These are phyloP conservation scores for Barbus barbus DNA, from an alignment of 2,113 vertebrate species.

Conservation along the genomic window DNA sequence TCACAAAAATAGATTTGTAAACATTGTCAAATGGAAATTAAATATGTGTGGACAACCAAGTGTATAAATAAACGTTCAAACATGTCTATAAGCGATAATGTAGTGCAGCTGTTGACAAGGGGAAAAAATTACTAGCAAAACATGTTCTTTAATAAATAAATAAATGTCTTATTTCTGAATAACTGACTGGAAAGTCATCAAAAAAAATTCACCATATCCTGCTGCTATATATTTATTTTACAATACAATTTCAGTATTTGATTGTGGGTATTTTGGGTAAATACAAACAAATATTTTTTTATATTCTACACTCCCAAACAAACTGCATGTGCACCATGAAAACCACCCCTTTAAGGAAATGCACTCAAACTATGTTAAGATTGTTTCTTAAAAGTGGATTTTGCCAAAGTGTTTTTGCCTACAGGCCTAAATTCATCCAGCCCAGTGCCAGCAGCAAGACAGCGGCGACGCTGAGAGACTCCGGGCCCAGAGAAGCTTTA, in stretches of 20 bases:
- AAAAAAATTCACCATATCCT: neutral
- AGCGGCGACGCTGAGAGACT: slow-evolving; percentile 73
- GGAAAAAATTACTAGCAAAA: neutral
- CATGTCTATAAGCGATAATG: neutral
- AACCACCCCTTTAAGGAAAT: too few species aligned
- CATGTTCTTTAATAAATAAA: neutral
- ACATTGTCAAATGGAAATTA: neutral
- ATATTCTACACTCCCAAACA: slow-evolving; percentile 15
- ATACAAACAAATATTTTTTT: neutral
- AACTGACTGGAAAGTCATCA: neutral
- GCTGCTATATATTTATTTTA: neutral
- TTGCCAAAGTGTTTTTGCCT: slow-evolving; percentile 61
- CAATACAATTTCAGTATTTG: neutral
- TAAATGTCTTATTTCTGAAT: neutral
- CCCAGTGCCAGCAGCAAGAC: slow-evolving; percentile 78
- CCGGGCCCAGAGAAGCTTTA: slow-evolving; percentile 65
- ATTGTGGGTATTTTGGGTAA: neutral
- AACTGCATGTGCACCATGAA: neutral
- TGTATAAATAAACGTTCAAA: neutral
- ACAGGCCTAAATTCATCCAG: slow-evolving; percentile 82
- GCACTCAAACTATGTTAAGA: neutral
- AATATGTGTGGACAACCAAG: neutral
- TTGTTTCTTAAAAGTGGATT: slow-evolving; percentile 65
- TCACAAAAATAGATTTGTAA: neutral
- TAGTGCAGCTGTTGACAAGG: neutral